Percentiles rank a stretch among this genome's conserved stretches.
phyloP scores from a whole-genome alignment of 2,113 vertebrate genomes.

The Recurvirostra avosetta region DNA sequence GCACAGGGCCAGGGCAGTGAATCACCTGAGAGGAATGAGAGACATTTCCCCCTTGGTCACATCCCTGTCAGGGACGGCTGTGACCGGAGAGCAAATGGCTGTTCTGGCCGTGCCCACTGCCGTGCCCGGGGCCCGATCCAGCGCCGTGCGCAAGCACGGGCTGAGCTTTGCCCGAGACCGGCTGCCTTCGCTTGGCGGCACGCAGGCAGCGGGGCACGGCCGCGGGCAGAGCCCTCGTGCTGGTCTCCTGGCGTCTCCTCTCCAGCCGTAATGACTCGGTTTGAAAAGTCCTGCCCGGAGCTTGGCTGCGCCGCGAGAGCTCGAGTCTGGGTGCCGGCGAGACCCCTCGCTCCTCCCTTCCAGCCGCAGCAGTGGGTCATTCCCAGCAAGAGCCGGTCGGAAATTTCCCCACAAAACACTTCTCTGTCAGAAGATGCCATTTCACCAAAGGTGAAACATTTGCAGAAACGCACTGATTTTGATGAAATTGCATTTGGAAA shows the following conservation, averaged over 20 bases:
- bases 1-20: background rate
- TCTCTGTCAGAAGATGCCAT: constrained; percentile 31
- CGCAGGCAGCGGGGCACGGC: background rate
- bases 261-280: rapidly evolving
- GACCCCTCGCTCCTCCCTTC: background rate
- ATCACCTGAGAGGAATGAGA: constrained; percentile 52
- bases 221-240: background rate
- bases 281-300: background rate
- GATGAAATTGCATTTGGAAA: constrained; percentile 67
- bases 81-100: background rate
- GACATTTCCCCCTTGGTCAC: constrained; percentile 16
- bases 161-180: background rate
- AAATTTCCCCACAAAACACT: background rate
- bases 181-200: rapidly evolving
- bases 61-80: background rate
- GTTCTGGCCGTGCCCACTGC: rapidly evolving
- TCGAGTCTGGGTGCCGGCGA: background rate
- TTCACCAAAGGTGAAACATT: constrained; percentile 61
- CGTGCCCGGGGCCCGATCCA: background rate
- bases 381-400: background rate
- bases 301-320: rapidly evolving
- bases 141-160: background rate
- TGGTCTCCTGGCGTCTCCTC: background rate
- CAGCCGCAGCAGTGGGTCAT: rapidly evolving
- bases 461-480: constrained; percentile 8